Base-by-base conservation (phyloP, 2,113 vertebrate species). In the Chionomys nivalis region DNA sequence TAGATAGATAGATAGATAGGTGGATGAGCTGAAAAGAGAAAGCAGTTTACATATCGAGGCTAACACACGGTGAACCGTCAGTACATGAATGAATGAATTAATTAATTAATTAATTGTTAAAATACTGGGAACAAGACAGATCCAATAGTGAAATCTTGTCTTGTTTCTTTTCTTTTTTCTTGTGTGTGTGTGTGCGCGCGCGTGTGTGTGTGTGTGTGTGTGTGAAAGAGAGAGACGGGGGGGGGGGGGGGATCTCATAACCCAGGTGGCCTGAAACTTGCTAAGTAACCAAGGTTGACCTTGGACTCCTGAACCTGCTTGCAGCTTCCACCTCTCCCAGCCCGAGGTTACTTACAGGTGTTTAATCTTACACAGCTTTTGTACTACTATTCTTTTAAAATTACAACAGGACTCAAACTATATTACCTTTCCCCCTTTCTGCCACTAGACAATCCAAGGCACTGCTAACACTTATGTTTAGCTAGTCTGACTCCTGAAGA, bases 71-170 rank as follows among this genome's bases (percentile, higher is more conserved):
- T 33, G 87, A 93, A 31, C 0, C 1, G 94, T 11, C 68, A 73
- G 1, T 31, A 76, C 52, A 0, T 65, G 49, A 95, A 89, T 63
- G 52, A 97, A 94, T 72, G 16, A 58, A 58, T 19, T 1, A 58
- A 83, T 10, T 33, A n/a, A n/a, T n/a, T n/a, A n/a, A 49, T 10
- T 33, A 31, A 82, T 26, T 26, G n/a, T 83, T 26, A 83, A 94
- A 90, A 82, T n/a, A 3, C 65, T 93, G 52, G 70, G 21, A 75
- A 96, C 33, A 76, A 73, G 58, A 75, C 93, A 81, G 68, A 83
- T n/a, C 31, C 39, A 93, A 36, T 65, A 66, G 88, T 47, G 55
- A 93, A 86, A 47, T 68, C 31, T 19, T 33, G 16, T 36, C 9
- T 21, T 66, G 72, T 19, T 26, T 44, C 7, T 39, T 17, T 82